Evolutionary conservation across 2,113 vertebrate species (phyloP).

Genomic region (Ochotona curzoniae): DNA sequence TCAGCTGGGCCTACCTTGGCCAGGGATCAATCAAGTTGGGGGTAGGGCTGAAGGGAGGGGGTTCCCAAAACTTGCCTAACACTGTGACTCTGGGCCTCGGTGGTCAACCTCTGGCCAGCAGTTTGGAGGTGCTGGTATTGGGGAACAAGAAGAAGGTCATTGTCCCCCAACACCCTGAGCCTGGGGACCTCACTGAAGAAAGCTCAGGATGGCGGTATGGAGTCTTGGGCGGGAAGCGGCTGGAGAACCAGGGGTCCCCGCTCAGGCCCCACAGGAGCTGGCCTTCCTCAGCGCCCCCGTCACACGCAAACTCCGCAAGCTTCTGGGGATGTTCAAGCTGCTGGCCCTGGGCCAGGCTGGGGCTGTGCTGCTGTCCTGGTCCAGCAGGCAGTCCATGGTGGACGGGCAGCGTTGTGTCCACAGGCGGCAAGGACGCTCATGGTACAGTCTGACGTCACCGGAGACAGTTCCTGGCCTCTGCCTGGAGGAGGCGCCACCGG

Average conservation of each 20-base stretch:
- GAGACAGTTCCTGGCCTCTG: conserved; percentile 82
- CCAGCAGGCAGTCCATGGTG: background rate
- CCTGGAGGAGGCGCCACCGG: conserved; percentile 74
- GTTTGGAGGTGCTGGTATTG: background rate
- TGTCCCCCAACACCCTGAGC: background rate
- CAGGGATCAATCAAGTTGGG: background rate
- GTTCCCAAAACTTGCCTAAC: background rate
- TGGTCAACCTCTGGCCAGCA: background rate
- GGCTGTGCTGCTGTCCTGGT: conserved; percentile 52
- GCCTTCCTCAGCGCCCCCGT: background rate
- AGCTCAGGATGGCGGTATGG: background rate
- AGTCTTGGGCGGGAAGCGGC: background rate
- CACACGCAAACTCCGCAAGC: background rate
- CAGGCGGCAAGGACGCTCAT: conserved; percentile 63
- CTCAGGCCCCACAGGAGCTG: background rate
- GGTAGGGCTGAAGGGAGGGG: background rate
- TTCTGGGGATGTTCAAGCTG: background rate
- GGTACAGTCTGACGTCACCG: conserved; percentile 83
- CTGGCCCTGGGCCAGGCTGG: background rate
- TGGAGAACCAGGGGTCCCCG: background rate
- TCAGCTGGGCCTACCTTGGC: background rate
- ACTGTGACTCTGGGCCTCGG: conserved; percentile 6
- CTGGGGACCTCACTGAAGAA: background rate
- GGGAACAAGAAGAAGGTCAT: background rate
- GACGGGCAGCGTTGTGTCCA: conserved; percentile 74